Conservation (phyloP, 2,888 invertebrate species). For the Xestia ashworthii region DNA sequence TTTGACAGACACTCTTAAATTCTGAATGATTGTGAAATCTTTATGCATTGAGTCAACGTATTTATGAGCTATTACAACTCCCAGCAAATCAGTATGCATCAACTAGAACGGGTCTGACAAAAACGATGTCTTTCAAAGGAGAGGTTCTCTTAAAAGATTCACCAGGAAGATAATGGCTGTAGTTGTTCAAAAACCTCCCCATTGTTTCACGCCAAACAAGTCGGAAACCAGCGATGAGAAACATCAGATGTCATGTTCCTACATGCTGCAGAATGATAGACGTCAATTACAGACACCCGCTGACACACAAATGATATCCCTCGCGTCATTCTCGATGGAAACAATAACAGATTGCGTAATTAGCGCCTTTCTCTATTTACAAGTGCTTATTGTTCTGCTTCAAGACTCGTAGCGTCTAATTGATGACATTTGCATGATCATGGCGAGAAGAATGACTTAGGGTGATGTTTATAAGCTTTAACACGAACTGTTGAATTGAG, state of each 20-base stretch:
- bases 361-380: conserved; percentile 53
- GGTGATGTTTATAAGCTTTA: background rate
- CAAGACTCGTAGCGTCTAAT: conserved; percentile 32
- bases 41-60: background rate
- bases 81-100: conserved; percentile 16
- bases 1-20: background rate
- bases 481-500: conserved; percentile 1
- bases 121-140: conserved; percentile 22
- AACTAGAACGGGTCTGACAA: conserved; percentile 1
- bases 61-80: background rate
- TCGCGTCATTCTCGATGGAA: conserved; percentile 43
- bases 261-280: conserved; percentile 34
- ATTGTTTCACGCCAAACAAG: conserved; percentile 32
- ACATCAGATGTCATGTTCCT: conserved; percentile 7
- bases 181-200: conserved; percentile 17
- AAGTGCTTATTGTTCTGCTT: conserved; percentile 51
- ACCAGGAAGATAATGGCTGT: conserved; percentile 34
- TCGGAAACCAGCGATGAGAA: conserved; percentile 42
- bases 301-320: conserved; percentile 61
- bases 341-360: conserved; percentile 60
- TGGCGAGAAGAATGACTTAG: background rate
- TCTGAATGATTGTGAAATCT: background rate
- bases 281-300: conserved; percentile 53
- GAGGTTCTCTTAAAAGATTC: conserved; percentile 16
- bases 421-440: conserved; percentile 53